Evolutionary conservation across 2,888 invertebrate genomes (phyloP).

Genomic region (Spisula solida): DNA sequence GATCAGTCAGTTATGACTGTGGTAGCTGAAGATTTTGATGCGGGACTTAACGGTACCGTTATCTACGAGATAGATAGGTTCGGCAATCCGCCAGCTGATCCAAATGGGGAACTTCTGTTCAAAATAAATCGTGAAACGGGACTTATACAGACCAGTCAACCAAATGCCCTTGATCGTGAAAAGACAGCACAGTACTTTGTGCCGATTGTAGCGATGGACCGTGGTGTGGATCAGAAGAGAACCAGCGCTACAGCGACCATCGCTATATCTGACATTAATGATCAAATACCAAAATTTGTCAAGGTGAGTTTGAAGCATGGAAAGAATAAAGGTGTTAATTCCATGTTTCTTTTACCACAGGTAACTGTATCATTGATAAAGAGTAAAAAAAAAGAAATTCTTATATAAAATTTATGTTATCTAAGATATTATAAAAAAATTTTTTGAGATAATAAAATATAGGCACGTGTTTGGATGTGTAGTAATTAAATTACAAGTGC

Average conservation of each 20-base stretch:
- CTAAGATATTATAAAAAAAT: no score
- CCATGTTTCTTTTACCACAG: no score
- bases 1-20: slow-evolving; percentile 83
- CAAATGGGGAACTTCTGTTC: slow-evolving; percentile 73
- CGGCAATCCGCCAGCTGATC: slow-evolving; percentile 75
- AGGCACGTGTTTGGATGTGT: no score
- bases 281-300: slow-evolving; percentile 86
- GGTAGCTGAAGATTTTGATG: slow-evolving; percentile 84
- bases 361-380: no score
- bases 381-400: no score
- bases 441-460: no score
- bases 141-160: slow-evolving; percentile 80
- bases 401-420: no score
- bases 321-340: no score
- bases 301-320: slow-evolving; percentile 41
- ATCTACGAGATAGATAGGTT: slow-evolving; percentile 73
- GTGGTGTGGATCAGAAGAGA: slow-evolving; percentile 76
- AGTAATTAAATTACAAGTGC: no score
- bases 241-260: slow-evolving; percentile 87
- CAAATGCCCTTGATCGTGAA: slow-evolving; percentile 83
- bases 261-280: slow-evolving; percentile 88
- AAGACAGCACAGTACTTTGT: slow-evolving; percentile 92
- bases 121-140: slow-evolving; percentile 82
- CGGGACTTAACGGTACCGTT: slow-evolving; percentile 94
- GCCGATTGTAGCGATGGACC: slow-evolving; percentile 97